Base-by-base conservation (phyloP, 2,113 vertebrate species). In the Syngnathus typhle region DNA sequence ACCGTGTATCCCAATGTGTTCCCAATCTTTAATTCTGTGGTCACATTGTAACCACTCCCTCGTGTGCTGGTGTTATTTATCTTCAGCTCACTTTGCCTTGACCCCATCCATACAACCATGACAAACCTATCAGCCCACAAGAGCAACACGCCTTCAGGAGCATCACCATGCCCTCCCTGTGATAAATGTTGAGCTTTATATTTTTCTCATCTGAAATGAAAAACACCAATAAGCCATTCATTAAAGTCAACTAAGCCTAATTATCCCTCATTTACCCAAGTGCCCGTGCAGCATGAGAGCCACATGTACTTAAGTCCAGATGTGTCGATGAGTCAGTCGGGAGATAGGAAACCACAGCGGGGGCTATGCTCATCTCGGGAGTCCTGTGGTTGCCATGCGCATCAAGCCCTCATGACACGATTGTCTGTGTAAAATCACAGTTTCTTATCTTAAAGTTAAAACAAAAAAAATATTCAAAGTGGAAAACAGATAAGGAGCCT, bases 171-270 rank as follows among this genome's bases (percentile, higher is more conserved):
- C 70, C 66, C 73, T 80, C 80, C 68, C 85, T 90, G 89, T 89
- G 84, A 88, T 87, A 86, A 84, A 70, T 69, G 77, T 79, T 66
- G 73, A 82, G 79, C 80, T 88, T 91, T 87, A 82, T 87, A 85
- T 88, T 85, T 89, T 83, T 71, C 80, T 87, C 85, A 82, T 90
- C 80, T 86, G 80, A 90, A 90, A 86, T 79, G 72, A 85, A 86
- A 88, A 84, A 87, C 82, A 88, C 88, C 85, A 89, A 89, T 90
- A 88, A 88, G 76, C 80, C 85, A 91, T 89, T 90, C 89, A 91
- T 92, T 91, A 91, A 90, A 88, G 80, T 82, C 83, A 90, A 90
- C 84, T 90, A 83, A 78, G 79, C 85, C 83, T 88, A 90, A 91
- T 91, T 90, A 92, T 85, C 86, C 82, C 77, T 89, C 80, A 88